phyloP scores from a whole-genome alignment of 2,888 invertebrate species.

The Andrena chrysosceles region DNA sequence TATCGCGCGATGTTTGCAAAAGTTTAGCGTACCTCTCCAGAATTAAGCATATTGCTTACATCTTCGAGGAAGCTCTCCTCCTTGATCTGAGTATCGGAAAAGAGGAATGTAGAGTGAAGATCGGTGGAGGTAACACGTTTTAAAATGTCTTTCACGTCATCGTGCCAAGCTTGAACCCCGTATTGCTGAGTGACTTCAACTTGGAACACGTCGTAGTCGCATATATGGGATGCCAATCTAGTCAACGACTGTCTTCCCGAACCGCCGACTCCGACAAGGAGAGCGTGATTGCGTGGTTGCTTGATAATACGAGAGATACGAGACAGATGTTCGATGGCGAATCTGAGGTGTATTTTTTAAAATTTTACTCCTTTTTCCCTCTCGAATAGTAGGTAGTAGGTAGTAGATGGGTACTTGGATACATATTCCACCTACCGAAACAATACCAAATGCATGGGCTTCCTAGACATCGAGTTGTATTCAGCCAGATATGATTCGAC shows the following conservation, averaged over 20 bases:
- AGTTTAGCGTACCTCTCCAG: conserved; percentile 89
- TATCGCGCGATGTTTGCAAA: too few species aligned
- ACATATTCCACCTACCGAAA: conserved; percentile 87
- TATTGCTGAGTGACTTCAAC: conserved; percentile 96
- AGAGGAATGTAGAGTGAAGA: conserved; percentile 94
- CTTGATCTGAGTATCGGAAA: conserved; percentile 97
- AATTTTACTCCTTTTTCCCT: neutral
- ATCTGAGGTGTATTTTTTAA: conserved; percentile 86
- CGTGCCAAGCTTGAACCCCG: conserved; percentile 94
- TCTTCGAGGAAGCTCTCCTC: conserved; percentile 97
- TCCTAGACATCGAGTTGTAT: conserved; percentile 97
- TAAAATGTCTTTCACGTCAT: conserved; percentile 94
- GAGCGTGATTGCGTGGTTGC: conserved; percentile 95
- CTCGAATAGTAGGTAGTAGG: neutral
- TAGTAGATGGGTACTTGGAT: too few species aligned
- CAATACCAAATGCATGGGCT: conserved; percentile 97
- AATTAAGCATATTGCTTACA: conserved; percentile 95
- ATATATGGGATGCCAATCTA: conserved; percentile 95
- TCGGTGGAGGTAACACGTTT: conserved; percentile 93
- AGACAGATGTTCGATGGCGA: conserved; percentile 97
- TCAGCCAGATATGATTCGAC: conserved; percentile 96
- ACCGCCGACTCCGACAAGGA: conserved; percentile 96
- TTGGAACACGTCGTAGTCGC: conserved; percentile 95
- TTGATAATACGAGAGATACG: conserved; percentile 95
- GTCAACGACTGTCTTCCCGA: conserved; percentile 97